These are phyloP conservation scores for Ectemnius lituratus DNA, from an alignment of 2,888 invertebrate genomes.

Conservation along the genomic window DNA sequence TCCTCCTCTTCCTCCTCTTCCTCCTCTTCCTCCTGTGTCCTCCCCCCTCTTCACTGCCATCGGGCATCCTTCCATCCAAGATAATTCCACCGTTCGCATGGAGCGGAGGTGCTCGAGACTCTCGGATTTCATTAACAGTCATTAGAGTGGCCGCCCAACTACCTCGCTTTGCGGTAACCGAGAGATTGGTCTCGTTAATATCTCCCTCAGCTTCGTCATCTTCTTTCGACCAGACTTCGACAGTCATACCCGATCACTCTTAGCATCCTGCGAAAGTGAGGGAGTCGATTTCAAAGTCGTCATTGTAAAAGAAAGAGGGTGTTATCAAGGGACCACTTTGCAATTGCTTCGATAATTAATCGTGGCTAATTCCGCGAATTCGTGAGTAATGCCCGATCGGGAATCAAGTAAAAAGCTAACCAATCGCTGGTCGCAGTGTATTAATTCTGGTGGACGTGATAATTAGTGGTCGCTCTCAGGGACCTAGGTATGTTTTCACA, in stretches of 20 bases:
- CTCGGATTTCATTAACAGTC: no score
- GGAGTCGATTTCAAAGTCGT: no score
- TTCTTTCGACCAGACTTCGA: no score
- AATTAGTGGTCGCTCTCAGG: conserved; percentile 48
- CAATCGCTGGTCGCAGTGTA: conserved; percentile 37
- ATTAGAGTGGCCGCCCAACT: no score
- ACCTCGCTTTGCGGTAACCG: no score
- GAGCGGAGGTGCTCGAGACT: no score
- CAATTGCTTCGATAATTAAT: conserved; percentile 7
- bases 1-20: neutral
- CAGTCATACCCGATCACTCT: no score
- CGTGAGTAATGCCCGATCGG: conserved; percentile 47
- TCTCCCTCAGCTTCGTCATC: no score
- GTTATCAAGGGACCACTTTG: neutral
- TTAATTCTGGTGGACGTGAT: conserved; percentile 39
- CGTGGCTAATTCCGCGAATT: neutral
- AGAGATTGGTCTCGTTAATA: no score
- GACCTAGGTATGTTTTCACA: conserved; percentile 50
- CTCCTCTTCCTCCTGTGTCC: neutral
- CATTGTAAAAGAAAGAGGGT: no score
- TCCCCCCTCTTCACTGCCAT: neutral
- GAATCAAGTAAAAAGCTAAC: conserved; percentile 48
- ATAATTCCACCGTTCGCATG: no score
- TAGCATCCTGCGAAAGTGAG: no score
- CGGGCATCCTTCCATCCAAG: neutral